Conservation (phyloP, 2,888 invertebrate species). For the Lymantria monacha region DNA sequence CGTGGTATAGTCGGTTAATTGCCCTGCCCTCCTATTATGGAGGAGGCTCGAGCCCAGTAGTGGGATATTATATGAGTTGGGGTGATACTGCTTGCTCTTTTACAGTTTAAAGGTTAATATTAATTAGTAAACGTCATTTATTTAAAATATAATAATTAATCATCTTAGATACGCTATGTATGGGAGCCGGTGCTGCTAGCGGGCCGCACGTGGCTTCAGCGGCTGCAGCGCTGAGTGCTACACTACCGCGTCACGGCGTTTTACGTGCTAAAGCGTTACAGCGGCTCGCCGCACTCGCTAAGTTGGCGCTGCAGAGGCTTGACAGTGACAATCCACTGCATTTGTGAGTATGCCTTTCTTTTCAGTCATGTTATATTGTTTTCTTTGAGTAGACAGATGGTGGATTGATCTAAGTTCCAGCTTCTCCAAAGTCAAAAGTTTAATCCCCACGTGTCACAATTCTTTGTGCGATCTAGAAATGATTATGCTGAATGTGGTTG, state of each 20-base stretch:
- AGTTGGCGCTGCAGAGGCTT: constrained; percentile 57
- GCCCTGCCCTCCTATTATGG: too few relatives aligned
- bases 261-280: constrained; percentile 60
- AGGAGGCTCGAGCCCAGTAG: too few relatives aligned
- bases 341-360: constrained; percentile 43
- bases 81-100: too few relatives aligned
- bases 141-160: not conserved
- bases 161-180: constrained; percentile 55
- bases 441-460: too few relatives aligned
- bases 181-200: constrained; percentile 64
- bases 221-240: constrained; percentile 48
- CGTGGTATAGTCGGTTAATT: too few relatives aligned
- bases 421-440: not conserved
- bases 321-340: constrained; percentile 65
- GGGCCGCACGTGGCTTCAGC: constrained; percentile 40
- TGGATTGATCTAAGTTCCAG: not conserved
- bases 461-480: too few relatives aligned
- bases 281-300: constrained; percentile 66
- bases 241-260: constrained; percentile 56
- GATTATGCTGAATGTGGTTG: too few relatives aligned
- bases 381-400: not conserved
- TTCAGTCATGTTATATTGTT: not conserved
- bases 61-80: too few relatives aligned
- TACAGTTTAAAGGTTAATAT: too few relatives aligned
- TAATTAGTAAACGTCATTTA: too few relatives aligned